phyloP scores from a whole-genome alignment of 2,797 vertebrate genomes.

The Danio kyathit region DNA sequence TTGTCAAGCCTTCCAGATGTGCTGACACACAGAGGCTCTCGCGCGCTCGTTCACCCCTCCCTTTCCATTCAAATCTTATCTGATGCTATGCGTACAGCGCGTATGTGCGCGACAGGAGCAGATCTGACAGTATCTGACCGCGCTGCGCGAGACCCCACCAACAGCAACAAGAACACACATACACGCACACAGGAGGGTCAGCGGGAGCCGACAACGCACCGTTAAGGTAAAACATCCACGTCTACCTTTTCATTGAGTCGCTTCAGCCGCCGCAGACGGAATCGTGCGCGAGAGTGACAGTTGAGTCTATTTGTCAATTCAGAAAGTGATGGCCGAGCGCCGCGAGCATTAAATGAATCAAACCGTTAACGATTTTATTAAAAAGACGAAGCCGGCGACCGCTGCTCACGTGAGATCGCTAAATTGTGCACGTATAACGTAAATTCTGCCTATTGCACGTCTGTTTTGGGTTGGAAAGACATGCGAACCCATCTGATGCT shows the following conservation, averaged over 20 bases:
- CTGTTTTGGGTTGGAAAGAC: slow-evolving; percentile 13
- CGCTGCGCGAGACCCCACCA: slow-evolving; percentile 62
- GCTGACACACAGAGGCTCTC: slow-evolving; percentile 35
- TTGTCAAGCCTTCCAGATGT: slow-evolving; percentile 19
- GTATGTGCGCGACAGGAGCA: slow-evolving; percentile 63
- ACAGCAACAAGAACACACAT: slow-evolving; percentile 40
- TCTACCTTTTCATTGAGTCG: slow-evolving; percentile 9
- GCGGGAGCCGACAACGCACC: slow-evolving; percentile 42
- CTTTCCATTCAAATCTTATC: slow-evolving; percentile 78
- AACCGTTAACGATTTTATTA: slow-evolving; percentile 25
- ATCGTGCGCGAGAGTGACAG: slow-evolving; percentile 30
- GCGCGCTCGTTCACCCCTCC: slow-evolving; percentile 62
- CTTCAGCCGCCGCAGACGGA: neutral
- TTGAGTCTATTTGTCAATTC: slow-evolving; percentile 30
- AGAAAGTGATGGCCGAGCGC: slow-evolving; percentile 50
- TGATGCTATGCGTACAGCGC: slow-evolving; percentile 75
- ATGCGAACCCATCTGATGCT: slow-evolving; percentile 19
- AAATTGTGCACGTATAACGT: neutral
- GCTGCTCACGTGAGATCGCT: neutral
- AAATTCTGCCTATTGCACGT: neutral
- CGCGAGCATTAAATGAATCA: slow-evolving; percentile 28
- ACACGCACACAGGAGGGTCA: slow-evolving; percentile 33
- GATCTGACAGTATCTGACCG: slow-evolving; percentile 65
- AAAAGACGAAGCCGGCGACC: slow-evolving; percentile 40
- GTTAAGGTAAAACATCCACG: slow-evolving; percentile 37